Percentiles rank a stretch among this genome's conserved stretches.
phyloP scores from a whole-genome alignment of 2,797 vertebrate species.

The Anabas testudineus region DNA sequence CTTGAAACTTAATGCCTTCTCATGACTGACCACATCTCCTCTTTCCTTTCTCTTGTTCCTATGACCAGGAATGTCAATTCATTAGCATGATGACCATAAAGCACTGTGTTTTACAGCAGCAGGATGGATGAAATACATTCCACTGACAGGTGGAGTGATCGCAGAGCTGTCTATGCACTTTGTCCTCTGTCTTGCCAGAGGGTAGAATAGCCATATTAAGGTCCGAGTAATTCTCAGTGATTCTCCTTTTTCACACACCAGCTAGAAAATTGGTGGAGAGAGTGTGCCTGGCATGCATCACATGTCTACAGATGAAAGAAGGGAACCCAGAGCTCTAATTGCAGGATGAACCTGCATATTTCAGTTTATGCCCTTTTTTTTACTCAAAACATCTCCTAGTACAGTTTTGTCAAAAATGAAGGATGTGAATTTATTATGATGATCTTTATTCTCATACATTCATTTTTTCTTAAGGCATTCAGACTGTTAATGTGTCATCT shows the following conservation, averaged over 20 bases:
- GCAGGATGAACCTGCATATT: conserved; percentile 27
- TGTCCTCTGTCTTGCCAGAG: conserved; percentile 83
- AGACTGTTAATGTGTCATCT: conserved; percentile 46
- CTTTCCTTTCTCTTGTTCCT: conserved; percentile 35
- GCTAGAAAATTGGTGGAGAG: conserved; percentile 77
- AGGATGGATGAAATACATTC: conserved; percentile 73
- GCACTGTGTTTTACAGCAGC: conserved; percentile 81
- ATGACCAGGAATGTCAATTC: conserved; percentile 77
- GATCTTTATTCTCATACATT: conserved; percentile 16
- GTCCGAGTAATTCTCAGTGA: conserved; percentile 86
- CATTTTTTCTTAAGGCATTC: conserved; percentile 8
- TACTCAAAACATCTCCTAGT: conserved; percentile 13
- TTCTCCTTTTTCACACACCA: conserved; percentile 81
- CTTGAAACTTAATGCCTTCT: conserved; percentile 59
- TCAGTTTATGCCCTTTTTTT: conserved; percentile 43
- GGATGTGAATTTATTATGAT: conserved; percentile 56
- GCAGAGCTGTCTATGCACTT: conserved; percentile 89
- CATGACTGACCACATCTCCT: conserved; percentile 51
- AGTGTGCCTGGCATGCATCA: conserved; percentile 63
- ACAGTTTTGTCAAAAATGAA: conserved; percentile 64
- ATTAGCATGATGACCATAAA: conserved; percentile 72
- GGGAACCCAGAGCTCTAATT: conserved; percentile 38
- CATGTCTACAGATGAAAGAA: conserved; percentile 36
- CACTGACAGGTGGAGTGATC: conserved; percentile 75
- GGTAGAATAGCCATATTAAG: conserved; percentile 88